phyloP scores from a whole-genome alignment of 2,797 vertebrate genomes.

The Coregonus sp. region DNA sequence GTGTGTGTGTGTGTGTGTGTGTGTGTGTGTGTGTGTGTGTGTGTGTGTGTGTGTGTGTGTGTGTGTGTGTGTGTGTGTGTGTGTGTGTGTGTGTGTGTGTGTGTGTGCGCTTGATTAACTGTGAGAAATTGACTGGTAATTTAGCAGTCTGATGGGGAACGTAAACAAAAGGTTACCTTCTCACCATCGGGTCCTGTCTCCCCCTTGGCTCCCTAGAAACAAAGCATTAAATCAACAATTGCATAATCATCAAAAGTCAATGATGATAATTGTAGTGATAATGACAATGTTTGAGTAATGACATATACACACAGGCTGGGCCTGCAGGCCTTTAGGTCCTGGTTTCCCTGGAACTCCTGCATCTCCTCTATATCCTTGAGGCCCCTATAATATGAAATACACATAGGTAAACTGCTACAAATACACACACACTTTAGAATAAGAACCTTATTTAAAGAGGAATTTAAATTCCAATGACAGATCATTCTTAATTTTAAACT shows the following conservation, averaged over 20 bases:
- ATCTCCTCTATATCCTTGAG: conserved; percentile 70
- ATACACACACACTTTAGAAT: not conserved
- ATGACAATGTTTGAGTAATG: not conserved
- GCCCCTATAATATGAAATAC: conserved; percentile 61
- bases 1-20: no score
- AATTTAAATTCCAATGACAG: not conserved
- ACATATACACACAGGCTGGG: conserved; percentile 61
- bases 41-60: no score
- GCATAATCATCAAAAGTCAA: not conserved
- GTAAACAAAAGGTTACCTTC: conserved; percentile 60
- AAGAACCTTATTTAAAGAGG: not conserved
- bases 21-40: no score
- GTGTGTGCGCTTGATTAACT: not conserved
- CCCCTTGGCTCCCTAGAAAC: conserved; percentile 75
- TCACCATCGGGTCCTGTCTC: conserved; percentile 76
- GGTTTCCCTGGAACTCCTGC: conserved; percentile 70
- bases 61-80: no score
- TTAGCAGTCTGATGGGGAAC: not conserved
- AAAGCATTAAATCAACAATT: conserved; percentile 8
- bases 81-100: no score
- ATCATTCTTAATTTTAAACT: not conserved
- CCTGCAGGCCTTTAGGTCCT: conserved; percentile 73
- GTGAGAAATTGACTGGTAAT: not conserved
- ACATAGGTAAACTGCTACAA: not conserved
- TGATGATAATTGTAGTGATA: not conserved